Evolutionary conservation across 2,888 invertebrate species (phyloP).

Genomic region (Drosophila leonis): DNA sequence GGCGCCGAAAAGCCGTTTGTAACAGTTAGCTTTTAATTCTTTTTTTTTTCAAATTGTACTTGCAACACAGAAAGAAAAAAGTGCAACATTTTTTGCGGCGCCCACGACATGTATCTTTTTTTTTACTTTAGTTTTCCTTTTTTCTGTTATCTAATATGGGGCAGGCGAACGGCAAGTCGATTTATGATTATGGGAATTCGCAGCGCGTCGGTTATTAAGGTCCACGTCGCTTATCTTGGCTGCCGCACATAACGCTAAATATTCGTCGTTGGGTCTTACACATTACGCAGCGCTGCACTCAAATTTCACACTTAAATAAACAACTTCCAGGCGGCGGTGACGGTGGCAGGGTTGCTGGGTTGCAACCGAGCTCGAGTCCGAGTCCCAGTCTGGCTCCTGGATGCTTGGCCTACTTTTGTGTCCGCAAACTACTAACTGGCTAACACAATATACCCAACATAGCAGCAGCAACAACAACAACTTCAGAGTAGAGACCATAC

Average conservation of each 20-base stretch:
- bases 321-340: conserved; percentile 59
- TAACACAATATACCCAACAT: conserved; percentile 47
- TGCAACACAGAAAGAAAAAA: conserved; percentile 10
- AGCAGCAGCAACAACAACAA: conserved; percentile 32
- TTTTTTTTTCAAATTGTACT: conserved; percentile 13
- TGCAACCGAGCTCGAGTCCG: conserved; percentile 45
- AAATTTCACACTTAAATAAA: conserved; percentile 80
- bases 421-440: conserved; percentile 78
- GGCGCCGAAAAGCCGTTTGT: conserved; percentile 82
- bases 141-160: conserved; percentile 20
- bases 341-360: conserved; percentile 17
- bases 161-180: conserved; percentile 41
- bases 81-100: conserved; percentile 34
- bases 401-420: conserved; percentile 74
- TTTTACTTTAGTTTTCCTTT: neutral
- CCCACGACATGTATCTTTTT: conserved; percentile 31
- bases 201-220: conserved; percentile 54
- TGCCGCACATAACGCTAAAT: conserved; percentile 65
- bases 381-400: conserved; percentile 26
- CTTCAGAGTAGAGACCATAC: conserved; percentile 54
- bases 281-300: conserved; percentile 70
- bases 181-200: conserved; percentile 60
- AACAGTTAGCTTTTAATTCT: conserved; percentile 63
- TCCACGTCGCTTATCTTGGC: conserved; percentile 62
- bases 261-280: conserved; percentile 49